A percentile compares a stretch with the other conserved stretches of the same genome.
Conservation (phyloP, 2,888 invertebrate species). For the Formica aserva region DNA sequence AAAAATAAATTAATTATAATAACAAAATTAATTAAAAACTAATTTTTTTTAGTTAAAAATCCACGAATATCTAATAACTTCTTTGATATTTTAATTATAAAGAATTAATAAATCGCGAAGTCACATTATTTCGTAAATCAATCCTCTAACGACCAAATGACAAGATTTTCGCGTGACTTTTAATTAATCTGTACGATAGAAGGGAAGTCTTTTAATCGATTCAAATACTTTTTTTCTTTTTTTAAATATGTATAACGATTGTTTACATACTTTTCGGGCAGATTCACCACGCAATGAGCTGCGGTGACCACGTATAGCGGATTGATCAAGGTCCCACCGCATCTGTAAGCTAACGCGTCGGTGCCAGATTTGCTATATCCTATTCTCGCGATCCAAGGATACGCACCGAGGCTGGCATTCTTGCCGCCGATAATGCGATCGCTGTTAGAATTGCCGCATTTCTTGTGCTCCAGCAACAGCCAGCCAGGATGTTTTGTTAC, state of each 20-base stretch:
- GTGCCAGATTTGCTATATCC: slow-evolving; percentile 61
- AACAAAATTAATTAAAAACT: background rate
- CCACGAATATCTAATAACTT: background rate
- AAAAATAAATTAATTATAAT: background rate
- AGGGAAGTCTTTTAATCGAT: background rate
- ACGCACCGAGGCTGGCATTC: slow-evolving; percentile 74
- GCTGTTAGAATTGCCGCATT: slow-evolving; percentile 87
- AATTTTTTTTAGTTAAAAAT: background rate
- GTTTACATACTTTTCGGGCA: slow-evolving; percentile 65
- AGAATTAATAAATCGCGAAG: background rate
- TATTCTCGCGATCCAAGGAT: slow-evolving; percentile 80
- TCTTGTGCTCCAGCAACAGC: slow-evolving; percentile 85
- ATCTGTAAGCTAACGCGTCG: slow-evolving; percentile 46
- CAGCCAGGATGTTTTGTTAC: slow-evolving; percentile 86
- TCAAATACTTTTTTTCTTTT: background rate
- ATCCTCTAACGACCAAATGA: background rate
- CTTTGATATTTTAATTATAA: background rate
- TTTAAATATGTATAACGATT: background rate
- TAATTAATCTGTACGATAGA: background rate
- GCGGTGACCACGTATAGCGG: slow-evolving; percentile 75
- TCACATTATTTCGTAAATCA: background rate
- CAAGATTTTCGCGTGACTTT: background rate
- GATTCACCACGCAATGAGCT: slow-evolving; percentile 74
- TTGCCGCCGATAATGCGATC: slow-evolving; percentile 83
- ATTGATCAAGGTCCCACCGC: slow-evolving; percentile 75